Evolutionary conservation across 30 jellyfish, hydroid and myxozoan genomes (phyloP).

Genomic region (Aurelia aurita): DNA sequence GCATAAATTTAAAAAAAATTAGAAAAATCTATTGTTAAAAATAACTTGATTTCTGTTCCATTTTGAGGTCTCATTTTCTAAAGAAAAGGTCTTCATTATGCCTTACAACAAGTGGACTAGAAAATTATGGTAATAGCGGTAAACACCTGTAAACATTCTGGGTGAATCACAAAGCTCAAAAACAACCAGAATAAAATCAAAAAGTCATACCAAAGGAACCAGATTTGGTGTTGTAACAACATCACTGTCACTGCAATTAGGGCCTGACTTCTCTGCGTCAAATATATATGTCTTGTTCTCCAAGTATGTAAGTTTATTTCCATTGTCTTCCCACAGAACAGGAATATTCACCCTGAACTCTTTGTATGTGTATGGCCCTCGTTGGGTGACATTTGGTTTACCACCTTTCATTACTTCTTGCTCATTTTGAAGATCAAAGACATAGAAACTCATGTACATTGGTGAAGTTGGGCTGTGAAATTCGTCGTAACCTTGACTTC

Average conservation of each 20-base stretch:
- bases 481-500: constrained; percentile 80
- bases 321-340: constrained; percentile 65
- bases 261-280: constrained; percentile 83
- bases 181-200: too few species aligned
- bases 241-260: constrained; percentile 85
- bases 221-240: constrained; percentile 76
- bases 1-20: too few species aligned
- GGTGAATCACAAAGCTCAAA: too few species aligned
- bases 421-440: constrained; percentile 78
- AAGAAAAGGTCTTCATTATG: too few species aligned
- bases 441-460: constrained; percentile 83
- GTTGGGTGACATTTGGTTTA: constrained; percentile 79
- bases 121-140: too few species aligned
- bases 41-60: too few species aligned
- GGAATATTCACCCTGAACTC: constrained; percentile 62
- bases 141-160: too few species aligned
- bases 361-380: constrained; percentile 93
- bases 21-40: too few species aligned
- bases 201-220: constrained; percentile 71
- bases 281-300: constrained; percentile 79
- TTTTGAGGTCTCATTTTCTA: too few species aligned
- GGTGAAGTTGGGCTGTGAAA: constrained; percentile 93
- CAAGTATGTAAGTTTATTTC: constrained; percentile 76
- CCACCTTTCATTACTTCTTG: constrained; percentile 50
- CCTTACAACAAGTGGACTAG: too few species aligned